Conservation (phyloP, 1,140 invertebrate genomes). For the Penaeus indicus region DNA sequence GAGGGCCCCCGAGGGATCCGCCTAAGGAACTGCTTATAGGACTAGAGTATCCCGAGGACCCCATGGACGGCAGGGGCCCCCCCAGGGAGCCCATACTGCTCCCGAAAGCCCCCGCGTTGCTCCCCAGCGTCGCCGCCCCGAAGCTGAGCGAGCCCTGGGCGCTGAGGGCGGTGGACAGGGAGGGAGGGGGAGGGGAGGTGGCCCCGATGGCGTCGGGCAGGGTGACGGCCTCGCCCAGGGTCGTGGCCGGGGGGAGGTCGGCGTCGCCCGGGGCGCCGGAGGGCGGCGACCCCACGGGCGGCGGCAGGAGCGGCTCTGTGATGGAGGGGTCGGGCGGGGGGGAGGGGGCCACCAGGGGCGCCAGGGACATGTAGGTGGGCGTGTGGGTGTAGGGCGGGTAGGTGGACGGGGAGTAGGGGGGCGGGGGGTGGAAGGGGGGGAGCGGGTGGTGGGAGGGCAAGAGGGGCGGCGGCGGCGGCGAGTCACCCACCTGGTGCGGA, state of each 20-base stretch:
- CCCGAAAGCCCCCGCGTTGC: slow-evolving; percentile 68
- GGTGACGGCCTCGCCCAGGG: slow-evolving; percentile 68
- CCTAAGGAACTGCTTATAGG: slow-evolving; percentile 43
- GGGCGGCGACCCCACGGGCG: slow-evolving; percentile 66
- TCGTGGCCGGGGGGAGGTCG: slow-evolving; percentile 44
- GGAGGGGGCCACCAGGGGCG: slow-evolving; percentile 87
- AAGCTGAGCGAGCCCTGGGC: slow-evolving; percentile 31
- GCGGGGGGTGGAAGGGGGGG: slow-evolving; percentile 44
- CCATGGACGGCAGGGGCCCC: slow-evolving; percentile 69
- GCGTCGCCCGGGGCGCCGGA: slow-evolving; percentile 42
- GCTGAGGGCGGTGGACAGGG: slow-evolving; percentile 19
- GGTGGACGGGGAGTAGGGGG: slow-evolving; percentile 38
- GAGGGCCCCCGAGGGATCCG: slow-evolving; percentile 49
- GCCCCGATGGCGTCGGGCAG: slow-evolving; percentile 68
- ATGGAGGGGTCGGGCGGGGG: slow-evolving; percentile 71
- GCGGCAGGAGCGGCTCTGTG: slow-evolving; percentile 42
- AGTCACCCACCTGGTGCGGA: slow-evolving; percentile 75
- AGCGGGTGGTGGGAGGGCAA: not conserved
- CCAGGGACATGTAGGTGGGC: slow-evolving; percentile 73
- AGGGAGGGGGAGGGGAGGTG: slow-evolving; percentile 48
- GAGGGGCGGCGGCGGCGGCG: slow-evolving; percentile 49
- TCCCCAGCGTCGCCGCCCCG: slow-evolving; percentile 41
- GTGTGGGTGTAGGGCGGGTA: slow-evolving; percentile 60
- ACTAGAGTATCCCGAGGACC: slow-evolving; percentile 51
- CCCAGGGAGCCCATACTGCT: slow-evolving; percentile 70